Conservation (phyloP, 1,140 invertebrate species). For the Listronotus bonariensis region DNA sequence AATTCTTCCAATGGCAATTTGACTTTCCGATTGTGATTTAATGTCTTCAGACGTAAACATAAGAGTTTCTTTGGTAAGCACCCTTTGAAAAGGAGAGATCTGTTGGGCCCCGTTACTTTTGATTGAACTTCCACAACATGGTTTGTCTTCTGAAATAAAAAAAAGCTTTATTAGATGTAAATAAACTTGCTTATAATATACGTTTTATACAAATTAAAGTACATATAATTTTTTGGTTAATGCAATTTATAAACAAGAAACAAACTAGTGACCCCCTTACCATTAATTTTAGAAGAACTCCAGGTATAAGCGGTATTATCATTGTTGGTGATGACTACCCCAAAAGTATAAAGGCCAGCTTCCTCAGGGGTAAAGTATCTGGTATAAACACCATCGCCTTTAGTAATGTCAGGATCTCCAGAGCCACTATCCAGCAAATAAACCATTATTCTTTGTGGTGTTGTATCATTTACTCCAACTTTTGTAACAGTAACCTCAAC, state of each 20-base stretch:
- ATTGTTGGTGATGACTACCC: slow-evolving; percentile 58
- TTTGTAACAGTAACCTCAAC: slow-evolving; percentile 59
- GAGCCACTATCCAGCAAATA: slow-evolving; percentile 65
- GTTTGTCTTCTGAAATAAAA: slow-evolving; percentile 48
- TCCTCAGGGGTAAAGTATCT: slow-evolving; percentile 63
- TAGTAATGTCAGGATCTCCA: slow-evolving; percentile 68
- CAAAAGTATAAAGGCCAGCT: slow-evolving; percentile 60
- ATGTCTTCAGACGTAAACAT: slow-evolving; percentile 54
- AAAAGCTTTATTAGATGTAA: neutral
- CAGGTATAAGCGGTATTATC: slow-evolving; percentile 59
- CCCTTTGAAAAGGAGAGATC: slow-evolving; percentile 57
- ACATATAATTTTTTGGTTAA: too few species aligned
- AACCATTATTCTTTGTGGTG: slow-evolving; percentile 55
- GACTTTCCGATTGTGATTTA: slow-evolving; percentile 15
- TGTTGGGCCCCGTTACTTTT: slow-evolving; percentile 55
- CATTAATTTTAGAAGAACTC: slow-evolving; percentile 42
- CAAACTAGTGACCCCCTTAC: slow-evolving; percentile 36
- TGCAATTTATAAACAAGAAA: too few species aligned
- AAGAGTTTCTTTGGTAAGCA: slow-evolving; percentile 57
- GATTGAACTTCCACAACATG: slow-evolving; percentile 60
- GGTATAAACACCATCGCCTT: slow-evolving; percentile 70
- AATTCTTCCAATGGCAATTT: slow-evolving; percentile 54
- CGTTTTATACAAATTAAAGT: too few species aligned
- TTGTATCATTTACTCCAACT: slow-evolving; percentile 54
- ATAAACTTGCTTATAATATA: too few species aligned